Base-by-base conservation (phyloP, 1,140 invertebrate species). In the Drosophila dunni region DNA sequence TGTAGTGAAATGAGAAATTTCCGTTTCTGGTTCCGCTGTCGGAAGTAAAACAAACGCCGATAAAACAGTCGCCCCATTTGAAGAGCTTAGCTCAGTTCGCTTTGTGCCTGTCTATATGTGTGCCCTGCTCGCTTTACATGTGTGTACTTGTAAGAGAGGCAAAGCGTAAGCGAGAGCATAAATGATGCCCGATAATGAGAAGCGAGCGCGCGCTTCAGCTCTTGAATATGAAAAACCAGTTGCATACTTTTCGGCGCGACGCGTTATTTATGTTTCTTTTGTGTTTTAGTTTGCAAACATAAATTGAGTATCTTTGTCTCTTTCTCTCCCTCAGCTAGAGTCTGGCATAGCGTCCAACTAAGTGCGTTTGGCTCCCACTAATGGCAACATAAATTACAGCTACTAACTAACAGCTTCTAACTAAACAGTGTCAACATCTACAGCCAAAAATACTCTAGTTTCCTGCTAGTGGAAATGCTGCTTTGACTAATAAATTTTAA, bases 1-100 rank as follows among this genome's bases (percentile, higher is more conserved):
- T 88, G 83, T 88, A 88, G 79, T 80, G 84, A 89, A 88, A 88
- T 89, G 83, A 88, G 83, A 88, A 88, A 88, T 88, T 88, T 88
- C 83, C 83, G 83, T 74, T 88, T 89, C 83, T 88, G 83, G 84
- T 88, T 88, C 83, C 83, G 83, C 60, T 78, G 80, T 89, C 83
- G 83, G 83, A 88, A 88, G 77, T 88, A 89, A 88, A 88, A 88
- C 83, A 88, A 88, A 89, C 84, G 84, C 77, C 85, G 84, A 88
- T 88, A 88, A 88, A 88, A 84, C 80, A 75, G 69, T 69, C 68
- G 66, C 73, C 57, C 45, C 50, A 50, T 20, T 53, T 40, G 38
- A 54, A 61, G 42, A 75, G 66, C 62, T 75, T 48, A 67, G 62
- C 48, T 53, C 48, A 42, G 44, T 45, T 13, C 42, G 10, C 11